Evolutionary conservation across 1,140 invertebrate species (phyloP).

Genomic region (Asobara japonica): DNA sequence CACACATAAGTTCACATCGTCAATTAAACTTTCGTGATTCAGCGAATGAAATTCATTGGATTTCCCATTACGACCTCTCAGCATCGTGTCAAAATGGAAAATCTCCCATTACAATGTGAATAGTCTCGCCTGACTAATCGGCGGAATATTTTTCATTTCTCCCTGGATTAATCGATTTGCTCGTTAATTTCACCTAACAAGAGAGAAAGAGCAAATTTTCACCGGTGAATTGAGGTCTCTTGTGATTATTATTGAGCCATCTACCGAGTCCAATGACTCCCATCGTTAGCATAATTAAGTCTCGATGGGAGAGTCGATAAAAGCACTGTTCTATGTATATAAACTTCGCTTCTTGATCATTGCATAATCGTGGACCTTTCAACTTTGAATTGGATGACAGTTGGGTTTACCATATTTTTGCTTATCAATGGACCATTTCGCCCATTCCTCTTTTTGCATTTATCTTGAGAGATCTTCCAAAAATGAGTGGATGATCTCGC

Average conservation of each 20-base stretch:
- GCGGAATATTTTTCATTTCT: neutral
- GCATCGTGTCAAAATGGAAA: neutral
- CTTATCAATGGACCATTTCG: neutral
- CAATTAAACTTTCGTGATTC: neutral
- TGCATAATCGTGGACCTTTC: neutral
- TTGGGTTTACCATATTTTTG: neutral
- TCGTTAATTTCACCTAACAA: neutral
- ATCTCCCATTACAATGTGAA: neutral
- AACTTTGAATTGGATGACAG: neutral
- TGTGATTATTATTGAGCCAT: constrained; percentile 31
- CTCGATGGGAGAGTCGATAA: constrained; percentile 30
- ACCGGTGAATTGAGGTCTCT: neutral
- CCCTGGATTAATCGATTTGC: neutral
- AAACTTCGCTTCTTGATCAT: neutral
- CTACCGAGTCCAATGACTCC: constrained; percentile 7
- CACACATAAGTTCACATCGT: neutral
- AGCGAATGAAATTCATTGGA: neutral
- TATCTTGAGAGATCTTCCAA: too few species aligned
- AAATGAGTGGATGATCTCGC: too few species aligned
- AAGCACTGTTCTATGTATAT: constrained; percentile 1
- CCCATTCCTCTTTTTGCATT: too few species aligned
- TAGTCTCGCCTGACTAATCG: neutral
- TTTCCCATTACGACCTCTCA: neutral
- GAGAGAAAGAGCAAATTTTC: neutral
- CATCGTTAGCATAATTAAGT: constrained; percentile 34